Evolutionary conservation across 2,888 invertebrate genomes (phyloP), one percentile per base, ranked within the genome.

Genomic region (Prosopocoilus inquinatus): DNA sequence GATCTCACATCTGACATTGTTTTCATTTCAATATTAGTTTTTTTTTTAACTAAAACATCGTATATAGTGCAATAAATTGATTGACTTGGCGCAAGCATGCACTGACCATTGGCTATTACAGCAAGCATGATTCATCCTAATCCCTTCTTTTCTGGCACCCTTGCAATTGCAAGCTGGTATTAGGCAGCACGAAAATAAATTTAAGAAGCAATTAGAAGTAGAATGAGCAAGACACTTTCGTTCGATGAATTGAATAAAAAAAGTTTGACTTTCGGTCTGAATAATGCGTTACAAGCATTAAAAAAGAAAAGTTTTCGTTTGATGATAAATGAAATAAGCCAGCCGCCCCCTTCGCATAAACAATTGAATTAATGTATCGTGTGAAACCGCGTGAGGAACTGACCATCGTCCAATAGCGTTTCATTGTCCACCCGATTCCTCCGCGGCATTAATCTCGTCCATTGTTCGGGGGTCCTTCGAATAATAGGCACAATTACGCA

Each of bases 1-100:
- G 50, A 59, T 47, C 55, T 43, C 55, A 52, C 64, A 65, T 62
- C 60, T 65, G 63, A 57, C 55, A 54, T 63, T 63, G 59, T 63
- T 62, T 63, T 50, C 28, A n/a, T 28, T 28, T 2, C 20, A 28
- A n/a, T n/a, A n/a, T n/a, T n/a, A n/a, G n/a, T 28, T 28, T 28
- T 28, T 28, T 28, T 28, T 28, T 4, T 5, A 3, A 28, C 5
- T 5, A 28, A 4, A 28, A 28, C 4, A 28, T 28, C 20, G 5
- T 7, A 4, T 7, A 28, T n/a, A n/a, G n/a, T n/a, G n/a, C 20
- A 7, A 28, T 28, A 28, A 28, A 46, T 34, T 34, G 7, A 46
- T 46, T 33, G 15, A 33, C 15, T 46, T 9, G 33, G 33, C 46
- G n/a, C 34, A 32, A n/a, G n/a, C n/a, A n/a, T n/a, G n/a, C n/a